Evolutionary conservation across 64 coral and sea anemone genomes (phyloP).

Genomic region (Stylophora pistillata): DNA sequence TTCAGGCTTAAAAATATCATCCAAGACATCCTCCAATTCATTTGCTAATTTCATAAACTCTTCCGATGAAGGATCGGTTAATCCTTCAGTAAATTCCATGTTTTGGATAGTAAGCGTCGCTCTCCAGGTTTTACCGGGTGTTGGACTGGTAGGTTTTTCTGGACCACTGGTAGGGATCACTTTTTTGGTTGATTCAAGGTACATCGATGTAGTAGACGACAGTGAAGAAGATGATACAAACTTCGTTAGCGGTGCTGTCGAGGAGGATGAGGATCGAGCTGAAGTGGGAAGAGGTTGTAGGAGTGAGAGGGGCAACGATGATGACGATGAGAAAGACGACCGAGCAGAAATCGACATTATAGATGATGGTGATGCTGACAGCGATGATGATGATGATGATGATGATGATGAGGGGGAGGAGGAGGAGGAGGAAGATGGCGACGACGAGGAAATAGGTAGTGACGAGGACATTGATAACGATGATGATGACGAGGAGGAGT

Average conservation of each 20-base stretch:
- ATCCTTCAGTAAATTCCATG: conserved; percentile 11
- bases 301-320: not conserved
- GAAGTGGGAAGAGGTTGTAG: not conserved
- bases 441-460: not conserved
- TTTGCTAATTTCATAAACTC: not conserved
- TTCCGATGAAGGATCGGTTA: not conserved
- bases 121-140: not conserved
- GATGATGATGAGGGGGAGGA: not conserved
- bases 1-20: not conserved
- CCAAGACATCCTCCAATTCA: not conserved
- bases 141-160: not conserved
- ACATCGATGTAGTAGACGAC: not conserved
- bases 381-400: not conserved
- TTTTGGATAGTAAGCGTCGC: conserved; percentile 6
- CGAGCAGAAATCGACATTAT: too few species aligned
- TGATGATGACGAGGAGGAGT: not conserved
- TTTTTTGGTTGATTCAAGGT: not conserved
- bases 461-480: not conserved
- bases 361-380: not conserved
- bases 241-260: not conserved
- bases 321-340: not conserved
- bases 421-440: not conserved
- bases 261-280: not conserved
- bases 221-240: not conserved
- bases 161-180: not conserved